phyloP scores from a whole-genome alignment of 2,113 vertebrate species.

The Pedionomus torquatus region DNA sequence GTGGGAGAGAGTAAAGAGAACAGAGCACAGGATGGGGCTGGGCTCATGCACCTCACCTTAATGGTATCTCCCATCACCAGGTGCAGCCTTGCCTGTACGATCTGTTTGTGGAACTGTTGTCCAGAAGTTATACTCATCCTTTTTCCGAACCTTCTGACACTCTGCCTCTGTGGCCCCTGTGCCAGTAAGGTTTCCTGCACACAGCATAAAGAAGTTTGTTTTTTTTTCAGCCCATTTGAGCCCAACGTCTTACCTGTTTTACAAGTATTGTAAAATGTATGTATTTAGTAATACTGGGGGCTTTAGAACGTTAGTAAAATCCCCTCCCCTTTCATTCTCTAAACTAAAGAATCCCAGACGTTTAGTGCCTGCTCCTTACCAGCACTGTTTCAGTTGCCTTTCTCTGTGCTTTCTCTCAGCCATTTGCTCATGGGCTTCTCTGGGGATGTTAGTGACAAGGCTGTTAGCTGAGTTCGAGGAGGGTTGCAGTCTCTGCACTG shows the following conservation, averaged over 20 bases:
- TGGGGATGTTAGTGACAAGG: neutral
- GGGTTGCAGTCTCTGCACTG: neutral
- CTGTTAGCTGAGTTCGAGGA: neutral
- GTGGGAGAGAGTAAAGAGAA: neutral
- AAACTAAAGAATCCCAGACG: neutral
- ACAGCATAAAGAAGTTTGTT: neutral
- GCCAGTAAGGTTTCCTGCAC: neutral
- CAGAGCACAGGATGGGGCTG: accelerated
- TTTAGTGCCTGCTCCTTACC: neutral
- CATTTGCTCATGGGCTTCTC: accelerated
- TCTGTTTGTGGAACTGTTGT: neutral
- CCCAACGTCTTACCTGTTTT: neutral
- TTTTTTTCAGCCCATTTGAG: neutral
- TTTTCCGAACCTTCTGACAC: neutral
- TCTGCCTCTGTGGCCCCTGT: neutral
- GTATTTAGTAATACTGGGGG: too few species aligned
- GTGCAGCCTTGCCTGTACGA: neutral
- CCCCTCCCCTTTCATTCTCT: neutral
- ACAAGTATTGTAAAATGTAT: neutral
- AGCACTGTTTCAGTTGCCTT: accelerated
- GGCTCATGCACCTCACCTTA: neutral
- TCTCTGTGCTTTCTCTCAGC: neutral
- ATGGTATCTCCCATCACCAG: neutral
- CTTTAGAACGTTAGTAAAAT: neutral
- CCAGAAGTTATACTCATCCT: neutral